phyloP scores from a whole-genome alignment of 2,888 invertebrate species.

The Mythimna impura region DNA sequence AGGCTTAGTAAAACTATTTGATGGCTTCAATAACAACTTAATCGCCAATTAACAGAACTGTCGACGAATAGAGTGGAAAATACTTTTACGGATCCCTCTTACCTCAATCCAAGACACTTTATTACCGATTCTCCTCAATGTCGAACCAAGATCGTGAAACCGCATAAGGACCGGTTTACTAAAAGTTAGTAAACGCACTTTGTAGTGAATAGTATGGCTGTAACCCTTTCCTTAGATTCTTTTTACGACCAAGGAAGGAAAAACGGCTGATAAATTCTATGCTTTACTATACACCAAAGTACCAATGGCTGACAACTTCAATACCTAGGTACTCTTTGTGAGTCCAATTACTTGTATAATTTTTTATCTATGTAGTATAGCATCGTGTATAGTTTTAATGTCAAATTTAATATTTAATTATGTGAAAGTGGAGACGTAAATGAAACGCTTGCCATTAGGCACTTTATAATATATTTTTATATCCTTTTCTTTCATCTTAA shows the following conservation, averaged over 20 bases:
- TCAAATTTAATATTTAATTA: no score
- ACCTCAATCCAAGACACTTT: conserved; percentile 8
- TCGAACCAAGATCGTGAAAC: conserved; percentile 7
- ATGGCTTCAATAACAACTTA: background rate
- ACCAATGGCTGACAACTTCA: no score
- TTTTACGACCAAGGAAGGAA: conserved; percentile 29
- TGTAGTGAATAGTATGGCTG: conserved; percentile 25
- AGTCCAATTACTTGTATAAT: no score
- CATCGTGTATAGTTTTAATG: no score
- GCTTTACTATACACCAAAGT: conserved; percentile 13
- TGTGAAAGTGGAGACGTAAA: no score
- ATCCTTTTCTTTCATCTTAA: no score
- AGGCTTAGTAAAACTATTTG: background rate
- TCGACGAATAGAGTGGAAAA: background rate
- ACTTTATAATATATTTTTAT: no score
- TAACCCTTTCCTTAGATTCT: conserved; percentile 35
- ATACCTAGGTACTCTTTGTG: no score
- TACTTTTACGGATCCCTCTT: background rate
- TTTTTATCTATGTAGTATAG: no score
- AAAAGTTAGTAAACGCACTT: conserved; percentile 22
- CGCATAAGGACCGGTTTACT: conserved; percentile 8
- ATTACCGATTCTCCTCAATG: background rate
- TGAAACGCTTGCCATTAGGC: no score
- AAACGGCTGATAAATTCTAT: conserved; percentile 7
- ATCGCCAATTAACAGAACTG: background rate